Evolutionary conservation across 2,888 invertebrate species (phyloP), one percentile per base, ranked within the genome.

Genomic region (Oegoconia quadripuncta): DNA sequence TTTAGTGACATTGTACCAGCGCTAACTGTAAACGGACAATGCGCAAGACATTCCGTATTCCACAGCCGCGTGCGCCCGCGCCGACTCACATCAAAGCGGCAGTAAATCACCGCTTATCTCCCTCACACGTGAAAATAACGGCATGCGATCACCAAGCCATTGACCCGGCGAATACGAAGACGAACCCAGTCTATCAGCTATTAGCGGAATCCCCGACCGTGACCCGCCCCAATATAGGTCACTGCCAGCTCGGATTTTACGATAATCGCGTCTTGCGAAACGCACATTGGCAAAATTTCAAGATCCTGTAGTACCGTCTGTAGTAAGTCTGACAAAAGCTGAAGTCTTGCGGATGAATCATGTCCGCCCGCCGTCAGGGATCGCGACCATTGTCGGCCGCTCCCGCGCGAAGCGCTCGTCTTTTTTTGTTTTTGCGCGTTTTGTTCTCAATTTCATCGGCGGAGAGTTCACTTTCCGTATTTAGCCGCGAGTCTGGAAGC

Each of bases 281-380:
- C 73, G 61, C 64, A 60, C 71, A 82, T 84, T 87, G 86, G 86
- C 86, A 86, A 77, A 83, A 81, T 78, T 78, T 84, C 86, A 87
- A 87, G 72, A 75, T 67, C 59, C 65, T 44, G 59, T 65, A 68
- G 65, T 67, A 57, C 59, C 68, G 84, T 86, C 86, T 86, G 84
- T 86, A 83, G 86, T 82, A 76, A 57, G 86, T 86, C 86, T 43
- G 42, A 36, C 38, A 26, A 42, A 40, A 41, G 28, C 27, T 33
- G 33, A 23, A 33, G 23, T 25, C 29, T 25, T 70, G 74, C 69
- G 71, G 70, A 36, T 78, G 81, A 81, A 66, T 82, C 82, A 80
- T 64, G 42, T n/a, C n/a, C n/a, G n/a, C n/a, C n/a, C n/a, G n/a
- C n/a, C n/a, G n/a, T n/a, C 38, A 42, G 47, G 49, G 50, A 55